These are phyloP conservation scores for Rhadina sibilatrix DNA, from an alignment of 2,113 vertebrate genomes.

Conservation along the genomic window DNA sequence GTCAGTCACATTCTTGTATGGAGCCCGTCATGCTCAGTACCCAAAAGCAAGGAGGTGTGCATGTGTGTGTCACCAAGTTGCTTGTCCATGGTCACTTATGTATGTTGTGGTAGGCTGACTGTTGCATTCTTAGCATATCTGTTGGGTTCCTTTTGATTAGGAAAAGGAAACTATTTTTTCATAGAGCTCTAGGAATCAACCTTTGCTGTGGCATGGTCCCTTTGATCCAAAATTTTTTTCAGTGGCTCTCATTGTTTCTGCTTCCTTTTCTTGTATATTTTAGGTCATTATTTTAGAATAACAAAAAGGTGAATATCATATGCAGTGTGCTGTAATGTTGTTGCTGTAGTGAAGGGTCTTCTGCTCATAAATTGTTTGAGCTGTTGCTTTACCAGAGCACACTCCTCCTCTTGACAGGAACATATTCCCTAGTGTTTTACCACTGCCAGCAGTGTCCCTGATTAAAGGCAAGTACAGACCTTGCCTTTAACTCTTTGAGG, in stretches of 20 bases:
- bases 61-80: neutral
- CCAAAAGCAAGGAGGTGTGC: neutral
- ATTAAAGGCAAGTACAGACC: neutral
- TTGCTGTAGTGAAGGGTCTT: neutral
- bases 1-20: accelerated
- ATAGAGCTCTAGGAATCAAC: neutral
- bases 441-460: neutral
- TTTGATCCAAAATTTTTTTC: neutral
- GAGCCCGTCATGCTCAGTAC: neutral
- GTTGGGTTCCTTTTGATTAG: neutral
- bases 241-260: neutral
- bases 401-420: neutral
- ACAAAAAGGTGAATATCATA: neutral
- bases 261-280: neutral
- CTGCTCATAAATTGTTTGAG: neutral
- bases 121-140: neutral
- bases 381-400: neutral
- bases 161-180: neutral
- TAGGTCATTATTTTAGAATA: neutral
- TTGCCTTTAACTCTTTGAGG: neutral
- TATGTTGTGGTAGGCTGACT: neutral
- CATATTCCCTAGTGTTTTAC: neutral
- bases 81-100: neutral
- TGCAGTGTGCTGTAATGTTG: neutral
- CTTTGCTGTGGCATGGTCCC: neutral